Evolutionary conservation across 2,113 vertebrate species (phyloP), one percentile per base, ranked within the genome.

Genomic region (Hippocampus abdominalis): DNA sequence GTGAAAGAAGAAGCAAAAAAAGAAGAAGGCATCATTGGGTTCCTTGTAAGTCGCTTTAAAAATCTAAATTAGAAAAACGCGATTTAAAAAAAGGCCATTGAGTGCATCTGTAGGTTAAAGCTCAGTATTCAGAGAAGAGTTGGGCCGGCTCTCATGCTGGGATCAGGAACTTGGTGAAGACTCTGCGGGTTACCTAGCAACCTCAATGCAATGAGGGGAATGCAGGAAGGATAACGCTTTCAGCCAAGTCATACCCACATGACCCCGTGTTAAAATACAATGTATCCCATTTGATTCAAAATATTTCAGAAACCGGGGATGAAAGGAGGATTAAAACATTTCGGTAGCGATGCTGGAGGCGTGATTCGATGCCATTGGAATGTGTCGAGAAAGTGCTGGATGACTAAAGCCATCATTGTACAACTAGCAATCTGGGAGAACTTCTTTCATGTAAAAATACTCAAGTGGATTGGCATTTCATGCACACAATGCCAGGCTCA

Each of bases 161-260:
- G 54, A 56, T 64, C 39, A 15, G 18, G 20, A 29, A 64, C 21
- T 64, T 64, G 42, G 62, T 40, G 9, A 64, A 64, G 62, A 44
- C 62, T 44, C 29, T 65, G 64, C 16, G 48, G 64, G 40, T 65
- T 25, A 16, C 42, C 42, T 46, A 27, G 64, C 44, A 46, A 65
- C 64, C 25, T 65, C 64, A 65, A 8, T 65, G 40, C n/a, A 44
- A 44, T 25, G 27, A 65, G 21, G 9, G 48, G n/a, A 46, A 11
- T 44, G 42, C 39, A 13, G 12, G 7, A 46, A 18, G 16, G 5
- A n/a, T 27, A 65, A 65, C 5, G 21, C 63, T 44, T 44, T 40
- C 10, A 27, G 62, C 39, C 39, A 64, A 18, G n/a, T 25, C 23
- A 65, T 29, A 7, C 25, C 57, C 64, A 44, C n/a, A 46, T 25